Percentiles rank a stretch among this genome's conserved stretches.
Evolutionary conservation across 2,888 invertebrate genomes (phyloP).

Genomic region (Aporophyla nigra): DNA sequence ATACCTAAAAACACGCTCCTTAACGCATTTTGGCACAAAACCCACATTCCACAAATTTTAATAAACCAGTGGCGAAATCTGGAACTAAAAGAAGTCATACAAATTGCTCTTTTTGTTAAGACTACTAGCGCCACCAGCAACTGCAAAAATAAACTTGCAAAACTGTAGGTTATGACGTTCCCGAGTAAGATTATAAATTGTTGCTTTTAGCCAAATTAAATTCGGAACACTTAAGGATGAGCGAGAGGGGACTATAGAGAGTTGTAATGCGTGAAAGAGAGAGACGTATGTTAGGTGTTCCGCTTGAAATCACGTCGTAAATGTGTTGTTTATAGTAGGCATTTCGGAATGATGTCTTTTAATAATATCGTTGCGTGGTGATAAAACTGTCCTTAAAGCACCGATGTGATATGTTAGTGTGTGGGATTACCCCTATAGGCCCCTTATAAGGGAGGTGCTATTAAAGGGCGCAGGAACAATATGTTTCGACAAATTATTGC

Average conservation of each 20-base stretch:
- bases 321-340: conserved; percentile 82
- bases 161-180: conserved; percentile 66
- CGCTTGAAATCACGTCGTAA: conserved; percentile 71
- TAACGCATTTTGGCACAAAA: conserved; percentile 63
- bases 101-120: conserved; percentile 15
- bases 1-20: conserved; percentile 45
- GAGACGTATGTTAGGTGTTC: conserved; percentile 45
- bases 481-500: conserved; percentile 51
- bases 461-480: conserved; percentile 42
- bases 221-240: conserved; percentile 67
- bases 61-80: conserved; percentile 47
- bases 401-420: conserved; percentile 39
- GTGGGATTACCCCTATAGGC: conserved; percentile 10
- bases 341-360: conserved; percentile 80
- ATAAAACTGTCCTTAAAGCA: conserved; percentile 64
- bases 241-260: conserved; percentile 51
- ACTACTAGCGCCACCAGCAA: conserved; percentile 60
- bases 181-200: conserved; percentile 74
- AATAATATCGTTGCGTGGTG: conserved; percentile 64
- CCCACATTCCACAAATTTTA: conserved; percentile 40
- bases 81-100: conserved; percentile 48
- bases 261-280: conserved; percentile 50
- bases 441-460: conserved; percentile 5
- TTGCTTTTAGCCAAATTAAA: conserved; percentile 78
- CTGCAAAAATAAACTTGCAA: conserved; percentile 62